phyloP scores from a whole-genome alignment of 2,113 vertebrate species.

The Charadrius vociferus region DNA sequence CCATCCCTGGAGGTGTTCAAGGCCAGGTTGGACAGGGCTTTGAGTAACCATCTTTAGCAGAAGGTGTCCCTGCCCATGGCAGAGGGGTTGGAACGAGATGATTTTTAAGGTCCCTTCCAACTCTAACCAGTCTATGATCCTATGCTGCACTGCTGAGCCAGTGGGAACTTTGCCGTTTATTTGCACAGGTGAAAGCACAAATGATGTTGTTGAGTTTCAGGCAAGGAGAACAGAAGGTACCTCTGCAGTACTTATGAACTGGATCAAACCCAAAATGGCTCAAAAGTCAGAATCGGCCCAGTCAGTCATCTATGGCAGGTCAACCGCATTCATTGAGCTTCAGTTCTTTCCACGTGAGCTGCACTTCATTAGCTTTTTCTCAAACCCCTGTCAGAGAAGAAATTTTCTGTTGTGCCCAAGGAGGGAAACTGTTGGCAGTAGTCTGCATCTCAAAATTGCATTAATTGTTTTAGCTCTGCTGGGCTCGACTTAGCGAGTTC shows the following conservation, averaged over 20 bases:
- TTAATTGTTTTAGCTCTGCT: neutral
- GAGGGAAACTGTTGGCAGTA: neutral
- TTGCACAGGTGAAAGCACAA: neutral
- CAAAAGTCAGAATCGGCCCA: neutral
- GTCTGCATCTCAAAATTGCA: neutral
- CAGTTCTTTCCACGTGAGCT: neutral
- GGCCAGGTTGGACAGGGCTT: neutral
- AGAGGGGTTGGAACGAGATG: neutral
- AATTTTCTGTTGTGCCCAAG: neutral
- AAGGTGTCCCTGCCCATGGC: neutral
- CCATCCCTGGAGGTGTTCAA: neutral
- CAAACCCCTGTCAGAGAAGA: neutral
- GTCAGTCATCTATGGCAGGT: neutral
- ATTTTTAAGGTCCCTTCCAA: neutral
- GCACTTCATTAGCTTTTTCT: neutral
- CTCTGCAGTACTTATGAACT: fast-evolving
- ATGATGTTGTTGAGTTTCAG: neutral
- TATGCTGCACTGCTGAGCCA: neutral
- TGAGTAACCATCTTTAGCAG: neutral
- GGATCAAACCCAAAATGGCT: neutral
- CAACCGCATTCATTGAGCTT: neutral
- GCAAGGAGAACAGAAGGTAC: neutral
- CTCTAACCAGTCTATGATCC: neutral
- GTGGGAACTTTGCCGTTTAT: neutral
- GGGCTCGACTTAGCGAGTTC: neutral